Evolutionary conservation across 1,140 invertebrate species (phyloP).

Genomic region (Temnothorax curvispinosus): DNA sequence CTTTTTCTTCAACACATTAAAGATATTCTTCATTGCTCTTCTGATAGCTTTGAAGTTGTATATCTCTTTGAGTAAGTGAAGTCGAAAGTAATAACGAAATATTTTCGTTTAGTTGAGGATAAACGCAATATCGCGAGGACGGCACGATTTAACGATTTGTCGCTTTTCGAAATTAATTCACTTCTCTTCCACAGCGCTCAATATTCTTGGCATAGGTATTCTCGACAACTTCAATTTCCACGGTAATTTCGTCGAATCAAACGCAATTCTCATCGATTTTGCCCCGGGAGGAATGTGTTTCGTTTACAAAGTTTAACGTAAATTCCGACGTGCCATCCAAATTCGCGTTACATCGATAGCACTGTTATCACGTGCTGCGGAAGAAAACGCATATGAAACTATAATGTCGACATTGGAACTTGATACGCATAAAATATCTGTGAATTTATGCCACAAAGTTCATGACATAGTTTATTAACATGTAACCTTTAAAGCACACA

Average conservation of each 20-base stretch:
- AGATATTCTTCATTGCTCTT: background rate
- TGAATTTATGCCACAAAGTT: constrained; percentile 7
- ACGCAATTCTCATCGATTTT: constrained; percentile 28
- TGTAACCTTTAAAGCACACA: background rate
- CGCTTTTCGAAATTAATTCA: constrained; percentile 45
- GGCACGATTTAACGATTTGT: constrained; percentile 32
- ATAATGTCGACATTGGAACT: background rate
- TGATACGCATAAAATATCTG: background rate
- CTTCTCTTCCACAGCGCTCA: background rate
- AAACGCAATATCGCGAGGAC: constrained; percentile 15
- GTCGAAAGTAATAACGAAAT: background rate
- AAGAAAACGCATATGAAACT: constrained; percentile 14
- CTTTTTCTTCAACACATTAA: background rate
- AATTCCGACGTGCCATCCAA: background rate
- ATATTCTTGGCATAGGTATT: constrained; percentile 40
- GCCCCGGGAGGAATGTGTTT: constrained; percentile 12
- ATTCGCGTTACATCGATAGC: background rate
- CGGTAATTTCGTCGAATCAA: constrained; percentile 59
- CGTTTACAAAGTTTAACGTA: constrained; percentile 4
- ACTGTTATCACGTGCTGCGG: no score
- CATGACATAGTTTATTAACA: background rate
- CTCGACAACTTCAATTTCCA: constrained; percentile 42
- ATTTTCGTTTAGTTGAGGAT: constrained; percentile 11
- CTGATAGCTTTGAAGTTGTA: background rate
- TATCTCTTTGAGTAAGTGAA: background rate